Base-by-base conservation (phyloP, 1,140 invertebrate species). In the Diplogasteroides magnus region DNA sequence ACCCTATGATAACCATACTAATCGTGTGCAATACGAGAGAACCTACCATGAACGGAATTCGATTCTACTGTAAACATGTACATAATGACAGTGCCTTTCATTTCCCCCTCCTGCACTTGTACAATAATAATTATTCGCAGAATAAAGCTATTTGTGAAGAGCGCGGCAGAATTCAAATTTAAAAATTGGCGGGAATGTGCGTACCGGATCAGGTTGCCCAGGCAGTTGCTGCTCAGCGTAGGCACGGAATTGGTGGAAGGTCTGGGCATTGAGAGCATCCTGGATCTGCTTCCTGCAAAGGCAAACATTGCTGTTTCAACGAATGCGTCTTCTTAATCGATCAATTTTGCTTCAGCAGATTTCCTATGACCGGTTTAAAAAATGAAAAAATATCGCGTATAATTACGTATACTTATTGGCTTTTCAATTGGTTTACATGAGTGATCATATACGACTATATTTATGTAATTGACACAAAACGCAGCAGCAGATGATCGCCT, bases 201-300 rank as follows among this genome's bases (percentile, higher is more conserved):
- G 77, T 80, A 88, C 88, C 85, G 88, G 91, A 76, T 96, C 92
- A 3, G 90, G 90, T 85, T 91, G 90, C 19, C 90, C 91, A 11
- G 94, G 94, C 84, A 90, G 95, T 81, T 98, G 95, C 80, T 97
- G 92, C 75, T 94, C 90, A 0, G 94, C 92, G 84, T 97, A 98
- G 65, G 89, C 88, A 81, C 89, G 89, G 83, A 98, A 98, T 63
- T 96, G 93, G 67, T 89, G 88, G 84, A 90, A 94, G 0, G 95
- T 97, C 85, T 98, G 95, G 77, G 92, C 90, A 85, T 98, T 98
- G 6, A 98, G 85, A 19, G 92, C 93, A 81, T 95, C 92, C 85
- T 97, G 91, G 78, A 98, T 92, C 82, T 92, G 90, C 79, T 81
- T 77, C 74, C 75, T 73, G 31, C n/a, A 76, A 61, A 6, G 23